Base-by-base conservation (phyloP, 2,888 invertebrate species). In the Tetranychus piercei region DNA sequence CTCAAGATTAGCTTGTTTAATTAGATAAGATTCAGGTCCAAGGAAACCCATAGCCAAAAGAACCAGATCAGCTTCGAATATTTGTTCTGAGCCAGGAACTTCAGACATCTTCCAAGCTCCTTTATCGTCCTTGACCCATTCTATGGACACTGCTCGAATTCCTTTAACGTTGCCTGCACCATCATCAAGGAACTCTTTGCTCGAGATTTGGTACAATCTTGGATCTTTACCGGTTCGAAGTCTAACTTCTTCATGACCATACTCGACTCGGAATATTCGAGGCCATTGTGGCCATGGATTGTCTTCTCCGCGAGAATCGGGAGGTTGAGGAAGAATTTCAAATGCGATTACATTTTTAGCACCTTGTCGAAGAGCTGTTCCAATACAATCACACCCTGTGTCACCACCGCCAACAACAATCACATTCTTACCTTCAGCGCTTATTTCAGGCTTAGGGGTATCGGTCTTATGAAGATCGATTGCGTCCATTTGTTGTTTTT, bases 271-370 rank as follows among this genome's bases (percentile, higher is more conserved):
- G 86, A 97, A 96, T 43, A 95, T 90, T 81, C 92, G 87, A 0
- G 97, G 97, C 90, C 92, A 99, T 81, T 96, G 94, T 3, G 97
- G 99, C 99, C 99, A 99, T 0, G 97, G 97, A 84, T 99, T 99
- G 82, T 94, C 94, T 20, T 85, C 85, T 18, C 89, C 89, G 64
- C 99, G 86, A 44, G 85, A 86, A 3, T 85, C 85, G 74, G 92
- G 91, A 20, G 97, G 97, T 80, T 91, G 89, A 0, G 97, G 96
- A 73, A 99, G 85, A 81, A 99, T 99, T 85, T 99, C 99, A 84
- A 99, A 99, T 1, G 94, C 91, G 0, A 92, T 92, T 80, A 99
- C 93, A 5, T 88, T 88, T 80, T 88, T 89, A 66, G 97, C 97
- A 73, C 96, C 95, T 85, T 73, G 74, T 44, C 74, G 72, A n/a